Percentiles rank a stretch among this genome's conserved stretches.
Evolutionary conservation across 2,888 invertebrate genomes (phyloP).

Genomic region (Harpalus rubripes): DNA sequence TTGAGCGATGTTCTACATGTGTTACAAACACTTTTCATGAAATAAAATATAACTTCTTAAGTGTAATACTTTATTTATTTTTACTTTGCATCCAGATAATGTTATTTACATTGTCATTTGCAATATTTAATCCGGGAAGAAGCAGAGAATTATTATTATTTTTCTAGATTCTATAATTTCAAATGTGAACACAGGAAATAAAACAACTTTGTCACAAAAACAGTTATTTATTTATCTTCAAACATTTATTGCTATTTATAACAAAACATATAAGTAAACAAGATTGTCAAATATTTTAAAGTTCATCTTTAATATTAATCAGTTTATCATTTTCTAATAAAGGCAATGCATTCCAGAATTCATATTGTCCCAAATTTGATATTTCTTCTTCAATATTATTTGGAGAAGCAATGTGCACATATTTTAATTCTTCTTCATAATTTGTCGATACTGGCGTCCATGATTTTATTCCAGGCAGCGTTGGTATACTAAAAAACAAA

Average conservation of each 20-base stretch:
- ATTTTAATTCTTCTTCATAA: slow-evolving; percentile 15
- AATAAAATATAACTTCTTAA: not conserved
- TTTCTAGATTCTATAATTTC: not conserved
- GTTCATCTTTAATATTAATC: slow-evolving; percentile 29
- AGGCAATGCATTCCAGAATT: slow-evolving; percentile 42
- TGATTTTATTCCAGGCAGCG: not conserved
- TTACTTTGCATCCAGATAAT: not conserved
- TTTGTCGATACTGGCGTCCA: slow-evolving; percentile 41
- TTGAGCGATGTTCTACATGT: no score
- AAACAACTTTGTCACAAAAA: no score
- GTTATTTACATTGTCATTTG: not conserved
- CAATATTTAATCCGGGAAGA: not conserved
- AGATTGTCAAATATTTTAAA: slow-evolving; percentile 13
- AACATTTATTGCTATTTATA: no score
- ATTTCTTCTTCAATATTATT: slow-evolving; percentile 14
- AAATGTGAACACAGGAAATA: not conserved
- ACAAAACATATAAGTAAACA: not conserved
- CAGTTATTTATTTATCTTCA: no score
- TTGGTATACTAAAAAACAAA: slow-evolving; percentile 27
- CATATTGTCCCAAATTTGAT: slow-evolving; percentile 32
- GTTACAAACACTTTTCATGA: not conserved
- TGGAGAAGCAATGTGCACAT: slow-evolving; percentile 49
- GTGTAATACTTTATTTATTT: not conserved
- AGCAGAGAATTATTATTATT: not conserved
- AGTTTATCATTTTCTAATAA: slow-evolving; percentile 40